Percentiles rank a stretch among this genome's conserved stretches.
Conservation (phyloP, 2,113 vertebrate genomes). For the Spheniscus mendiculus region DNA sequence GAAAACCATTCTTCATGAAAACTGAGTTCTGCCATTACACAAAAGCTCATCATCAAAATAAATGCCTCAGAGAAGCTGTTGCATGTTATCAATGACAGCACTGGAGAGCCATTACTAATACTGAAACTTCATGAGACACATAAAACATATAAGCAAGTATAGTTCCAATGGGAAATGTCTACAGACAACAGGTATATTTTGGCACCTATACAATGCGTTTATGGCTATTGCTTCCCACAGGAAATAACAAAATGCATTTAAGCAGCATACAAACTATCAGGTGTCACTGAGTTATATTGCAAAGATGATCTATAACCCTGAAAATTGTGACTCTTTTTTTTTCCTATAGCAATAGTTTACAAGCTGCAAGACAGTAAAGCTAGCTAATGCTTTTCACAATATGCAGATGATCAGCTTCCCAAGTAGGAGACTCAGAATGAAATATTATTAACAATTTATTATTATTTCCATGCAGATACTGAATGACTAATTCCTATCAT, state of each 20-base stretch:
- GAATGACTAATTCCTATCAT: slow-evolving; percentile 28
- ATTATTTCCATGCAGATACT: slow-evolving; percentile 18
- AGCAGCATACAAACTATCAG: background rate
- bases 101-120: background rate
- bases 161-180: background rate
- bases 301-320: background rate
- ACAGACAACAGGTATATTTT: background rate
- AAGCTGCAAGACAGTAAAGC: background rate
- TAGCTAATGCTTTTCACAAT: background rate
- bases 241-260: background rate
- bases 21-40: background rate
- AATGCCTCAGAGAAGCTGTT: background rate
- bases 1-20: background rate
- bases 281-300: background rate
- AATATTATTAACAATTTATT: slow-evolving; percentile 31
- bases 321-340: background rate
- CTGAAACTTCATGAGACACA: background rate
- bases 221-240: background rate
- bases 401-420: background rate
- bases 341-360: background rate
- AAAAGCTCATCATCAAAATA: background rate
- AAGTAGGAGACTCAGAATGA: background rate
- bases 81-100: background rate
- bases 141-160: background rate
- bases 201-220: background rate